These are phyloP conservation scores for Encarsia formosa DNA, from an alignment of 2,888 invertebrate species.

Conservation along the genomic window DNA sequence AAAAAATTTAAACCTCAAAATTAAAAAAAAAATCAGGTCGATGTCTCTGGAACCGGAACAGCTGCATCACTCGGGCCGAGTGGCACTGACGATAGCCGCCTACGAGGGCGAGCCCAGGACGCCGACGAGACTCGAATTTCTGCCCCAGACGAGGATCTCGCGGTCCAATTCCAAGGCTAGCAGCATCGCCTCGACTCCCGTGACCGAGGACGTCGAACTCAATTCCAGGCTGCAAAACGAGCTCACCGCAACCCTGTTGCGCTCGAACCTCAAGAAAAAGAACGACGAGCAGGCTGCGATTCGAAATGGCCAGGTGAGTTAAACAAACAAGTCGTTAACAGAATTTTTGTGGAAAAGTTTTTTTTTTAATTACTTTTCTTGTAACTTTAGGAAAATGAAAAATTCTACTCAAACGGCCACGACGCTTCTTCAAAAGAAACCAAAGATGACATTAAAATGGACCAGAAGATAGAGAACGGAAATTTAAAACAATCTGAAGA, in stretches of 20 bases:
- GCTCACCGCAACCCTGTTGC: slow-evolving; percentile 68
- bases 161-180: slow-evolving; percentile 8
- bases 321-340: no score
- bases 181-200: slow-evolving; percentile 18
- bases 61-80: slow-evolving; percentile 29
- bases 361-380: background rate
- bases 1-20: background rate
- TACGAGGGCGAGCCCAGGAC: slow-evolving; percentile 54
- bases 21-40: slow-evolving; percentile 3
- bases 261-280: slow-evolving; percentile 71
- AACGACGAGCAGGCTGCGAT: no score
- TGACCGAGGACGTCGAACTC: slow-evolving; percentile 50
- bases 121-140: slow-evolving; percentile 68
- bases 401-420: no score
- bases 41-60: slow-evolving; percentile 12
- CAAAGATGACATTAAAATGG: background rate
- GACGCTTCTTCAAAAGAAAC: background rate
- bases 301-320: background rate
- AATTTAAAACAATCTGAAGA: background rate
- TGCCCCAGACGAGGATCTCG: slow-evolving; percentile 1
- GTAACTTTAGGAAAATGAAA: background rate
- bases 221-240: slow-evolving; percentile 69
- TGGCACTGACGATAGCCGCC: slow-evolving; percentile 46
- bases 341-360: background rate
- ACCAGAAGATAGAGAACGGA: background rate